Evolutionary conservation across 2,797 vertebrate species (phyloP), one percentile per base, ranked within the genome.

Genomic region (Hyperoplus immaculatus): DNA sequence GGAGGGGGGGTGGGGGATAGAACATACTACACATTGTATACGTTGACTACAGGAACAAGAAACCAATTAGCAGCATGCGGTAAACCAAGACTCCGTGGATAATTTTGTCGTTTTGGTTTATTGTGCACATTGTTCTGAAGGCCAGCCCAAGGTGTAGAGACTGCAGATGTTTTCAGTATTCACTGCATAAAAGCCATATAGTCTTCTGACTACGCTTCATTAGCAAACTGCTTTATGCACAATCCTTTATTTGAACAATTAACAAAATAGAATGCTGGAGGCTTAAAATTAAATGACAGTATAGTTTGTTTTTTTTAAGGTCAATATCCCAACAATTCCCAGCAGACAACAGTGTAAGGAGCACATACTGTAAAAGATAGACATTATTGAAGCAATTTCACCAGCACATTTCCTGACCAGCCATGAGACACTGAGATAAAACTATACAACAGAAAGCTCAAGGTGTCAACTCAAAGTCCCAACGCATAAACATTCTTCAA

Each of bases 161-260:
- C 88, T 71, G 84, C 85, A 86, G 76, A 84, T 83, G 89, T 78
- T 91, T 69, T 53, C 71, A 87, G 73, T 49, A 78, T 68, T 77
- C 64, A 70, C 74, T 78, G 66, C 43, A 85, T 79, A 51, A 87
- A 94, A 90, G 85, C 87, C 81, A 90, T 82, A 86, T 84, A 82
- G 70, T 87, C 83, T 39, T 91, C 60, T 29, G 83, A 93, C 90
- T 91, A 87, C 85, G 91, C 88, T 85, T 92, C 80, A 89, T 88
- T 78, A 91, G 81, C 92, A 94, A 95, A 93, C 85, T 82, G 81
- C 81, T 91, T 94, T 92, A 90, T 93, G 91, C 94, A 95, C 94
- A 94, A 93, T 93, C 83, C 86, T 95, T 95, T 95, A 95, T 95
- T 95, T 92, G 91, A 94, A 94, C 92, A 94, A 92, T 86, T 94